Evolutionary conservation across 2,797 vertebrate species (phyloP).

Genomic region (Capromys pilorides): DNA sequence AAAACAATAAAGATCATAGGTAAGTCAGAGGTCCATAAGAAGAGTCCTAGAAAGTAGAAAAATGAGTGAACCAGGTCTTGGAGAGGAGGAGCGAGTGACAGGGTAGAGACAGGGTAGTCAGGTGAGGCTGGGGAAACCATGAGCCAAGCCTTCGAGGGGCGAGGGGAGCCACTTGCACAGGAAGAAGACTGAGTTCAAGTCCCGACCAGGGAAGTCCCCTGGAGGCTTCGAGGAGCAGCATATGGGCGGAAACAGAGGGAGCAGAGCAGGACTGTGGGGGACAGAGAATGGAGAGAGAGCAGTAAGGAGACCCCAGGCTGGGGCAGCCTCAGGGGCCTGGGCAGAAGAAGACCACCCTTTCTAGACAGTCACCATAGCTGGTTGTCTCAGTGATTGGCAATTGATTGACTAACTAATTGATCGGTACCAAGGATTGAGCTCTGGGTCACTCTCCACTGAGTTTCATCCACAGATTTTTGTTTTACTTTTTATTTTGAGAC

Average conservation of each 20-base stretch:
- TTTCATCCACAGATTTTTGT: not conserved
- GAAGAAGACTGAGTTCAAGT: not conserved
- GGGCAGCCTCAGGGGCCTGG: fast-evolving
- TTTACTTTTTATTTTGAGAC: not conserved
- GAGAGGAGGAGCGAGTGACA: too few relatives aligned
- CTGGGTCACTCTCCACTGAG: not conserved
- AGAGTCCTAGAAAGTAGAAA: not conserved
- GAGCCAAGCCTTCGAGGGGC: not conserved
- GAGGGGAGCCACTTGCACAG: not conserved
- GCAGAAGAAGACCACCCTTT: not conserved
- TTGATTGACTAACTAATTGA: not conserved
- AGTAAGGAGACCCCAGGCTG: too few relatives aligned
- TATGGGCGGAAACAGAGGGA: not conserved
- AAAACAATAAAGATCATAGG: not conserved
- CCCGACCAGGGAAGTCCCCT: too few relatives aligned
- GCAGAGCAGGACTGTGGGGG: not conserved
- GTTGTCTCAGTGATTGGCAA: not conserved
- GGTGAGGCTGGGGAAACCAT: not conserved
- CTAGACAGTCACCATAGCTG: not conserved
- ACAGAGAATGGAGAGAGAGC: not conserved
- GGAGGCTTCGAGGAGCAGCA: not conserved
- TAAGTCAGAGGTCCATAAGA: not conserved
- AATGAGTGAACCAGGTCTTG: not conserved
- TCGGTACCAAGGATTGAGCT: not conserved
- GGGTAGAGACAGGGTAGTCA: not conserved